These are phyloP conservation scores for Eumaeus atala DNA, from an alignment of 1,140 invertebrate genomes.

Conservation along the genomic window DNA sequence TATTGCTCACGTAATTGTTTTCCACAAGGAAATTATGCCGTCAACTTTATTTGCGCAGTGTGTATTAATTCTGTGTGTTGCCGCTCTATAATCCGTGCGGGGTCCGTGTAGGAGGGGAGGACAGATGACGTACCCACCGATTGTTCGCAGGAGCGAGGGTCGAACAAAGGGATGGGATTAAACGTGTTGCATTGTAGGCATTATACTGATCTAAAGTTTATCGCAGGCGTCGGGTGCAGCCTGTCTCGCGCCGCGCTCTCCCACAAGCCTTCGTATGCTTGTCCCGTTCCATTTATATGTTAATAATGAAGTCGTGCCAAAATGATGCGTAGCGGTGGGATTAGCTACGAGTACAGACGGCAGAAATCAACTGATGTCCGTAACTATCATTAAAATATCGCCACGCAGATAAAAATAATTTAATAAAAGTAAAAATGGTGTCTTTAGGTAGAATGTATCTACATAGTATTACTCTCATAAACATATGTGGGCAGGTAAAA, in stretches of 20 bases:
- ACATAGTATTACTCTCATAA: too few relatives aligned
- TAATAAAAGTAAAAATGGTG: too few relatives aligned
- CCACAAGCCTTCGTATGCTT: conserved; percentile 4
- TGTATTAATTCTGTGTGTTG: conserved; percentile 65
- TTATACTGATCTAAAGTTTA: conserved; percentile 53
- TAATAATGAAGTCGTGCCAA: too few relatives aligned
- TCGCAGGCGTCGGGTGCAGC: conserved; percentile 25
- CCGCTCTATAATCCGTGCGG: conserved; percentile 38
- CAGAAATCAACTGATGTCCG: too few relatives aligned
- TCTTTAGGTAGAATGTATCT: too few relatives aligned
- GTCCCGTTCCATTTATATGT: conserved; percentile 27
- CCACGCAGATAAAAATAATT: too few relatives aligned
- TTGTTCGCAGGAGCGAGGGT: conserved; percentile 28
- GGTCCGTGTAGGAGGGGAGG: conserved; percentile 32
- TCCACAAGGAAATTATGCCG: conserved; percentile 41
- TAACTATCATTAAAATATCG: too few relatives aligned
- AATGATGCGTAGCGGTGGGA: too few relatives aligned
- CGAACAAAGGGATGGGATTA: conserved; percentile 65
- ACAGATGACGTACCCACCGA: conserved; percentile 29
- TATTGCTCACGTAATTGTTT: conserved; percentile 15
- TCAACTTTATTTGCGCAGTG: conserved; percentile 62
- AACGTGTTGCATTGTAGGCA: conserved; percentile 56
- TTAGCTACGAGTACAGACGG: too few relatives aligned
- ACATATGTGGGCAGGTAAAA: too few relatives aligned
- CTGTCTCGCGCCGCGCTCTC: neutral